Base-by-base conservation (phyloP, 1,140 invertebrate species). In the Drosophila carrolli region DNA sequence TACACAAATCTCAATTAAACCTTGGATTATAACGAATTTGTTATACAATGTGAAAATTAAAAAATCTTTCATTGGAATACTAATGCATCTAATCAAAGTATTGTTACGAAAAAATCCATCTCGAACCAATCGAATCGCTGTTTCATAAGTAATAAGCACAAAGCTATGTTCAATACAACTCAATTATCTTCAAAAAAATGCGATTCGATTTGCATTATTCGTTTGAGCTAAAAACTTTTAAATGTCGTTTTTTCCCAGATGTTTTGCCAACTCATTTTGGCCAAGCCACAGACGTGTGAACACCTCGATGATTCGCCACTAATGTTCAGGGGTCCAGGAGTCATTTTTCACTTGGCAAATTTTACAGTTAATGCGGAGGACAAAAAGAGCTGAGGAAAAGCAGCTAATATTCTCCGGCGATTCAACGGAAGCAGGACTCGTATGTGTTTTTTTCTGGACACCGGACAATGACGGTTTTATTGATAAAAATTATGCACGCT, bases 401-500 rank as follows among this genome's bases (percentile, higher is more conserved):
- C 41, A 29, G 44, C 66, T 41, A 72, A 72, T 58, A 58, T 71
- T 19, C 65, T 66, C 57, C 5, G 41, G 35, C 35, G 74, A 38
- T 83, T 85, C 66, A 80, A 85, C 81, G 81, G 81, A 84, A 84
- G 48, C 48, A 16, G 48, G 48, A 80, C 71, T 81, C 59, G 41
- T 48, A 47, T 62, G 29, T 55, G 50, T 76, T 41, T 60, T 32
- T 57, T 14, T 11, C 37, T 35, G 37, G 38, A 29, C 37, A 54
- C 51, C 46, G 57, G 71, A 79, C 68, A 81, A 70, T 67, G 63
- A 14, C 50, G 48, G 59, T 70, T 81, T 85, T 84, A 81, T 88
- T 78, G 83, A 86, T 86, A 88, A 86, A 88, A 88, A 86, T 86
- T 86, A 86, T 86, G 82, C 70, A 86, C 83, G 82, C 82, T 68